phyloP scores from a whole-genome alignment of 2,888 invertebrate species.

The Dasysyrphus albostriatus region DNA sequence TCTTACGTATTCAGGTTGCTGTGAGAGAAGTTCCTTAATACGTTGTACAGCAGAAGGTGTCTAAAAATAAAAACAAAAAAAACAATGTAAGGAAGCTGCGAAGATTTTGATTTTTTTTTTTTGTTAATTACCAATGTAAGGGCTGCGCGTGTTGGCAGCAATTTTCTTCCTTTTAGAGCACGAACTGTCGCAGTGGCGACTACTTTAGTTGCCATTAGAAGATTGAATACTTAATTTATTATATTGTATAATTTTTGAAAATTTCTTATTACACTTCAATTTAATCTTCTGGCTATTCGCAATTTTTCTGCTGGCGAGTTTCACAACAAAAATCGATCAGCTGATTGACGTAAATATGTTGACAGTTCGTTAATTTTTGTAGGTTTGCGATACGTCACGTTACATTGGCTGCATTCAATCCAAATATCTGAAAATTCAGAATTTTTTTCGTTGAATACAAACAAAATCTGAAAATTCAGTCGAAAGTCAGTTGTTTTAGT shows the following conservation, averaged over 20 bases:
- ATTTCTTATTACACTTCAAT: slow-evolving; percentile 2
- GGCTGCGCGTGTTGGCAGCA: slow-evolving; percentile 93
- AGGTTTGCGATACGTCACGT: neutral
- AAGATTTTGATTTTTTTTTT: slow-evolving; percentile 51
- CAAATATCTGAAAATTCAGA: no score
- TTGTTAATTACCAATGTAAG: slow-evolving; percentile 86
- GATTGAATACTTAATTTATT: slow-evolving; percentile 15
- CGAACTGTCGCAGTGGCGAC: slow-evolving; percentile 95
- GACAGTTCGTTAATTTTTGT: slow-evolving; percentile 40
- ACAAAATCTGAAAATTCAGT: no score
- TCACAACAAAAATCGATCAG: slow-evolving; percentile 73
- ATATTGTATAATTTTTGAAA: slow-evolving; percentile 55
- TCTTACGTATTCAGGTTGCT: slow-evolving; percentile 87
- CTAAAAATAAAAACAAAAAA: slow-evolving; percentile 83
- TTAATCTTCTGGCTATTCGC: neutral
- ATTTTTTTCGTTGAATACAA: no score
- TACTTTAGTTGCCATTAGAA: slow-evolving; percentile 89
- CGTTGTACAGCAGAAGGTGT: slow-evolving; percentile 93
- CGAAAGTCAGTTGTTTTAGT: no score
- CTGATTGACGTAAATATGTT: slow-evolving; percentile 21
- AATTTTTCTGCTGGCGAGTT: slow-evolving; percentile 23
- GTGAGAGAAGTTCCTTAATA: slow-evolving; percentile 91
- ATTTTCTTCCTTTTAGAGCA: slow-evolving; percentile 91
- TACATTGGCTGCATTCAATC: no score
- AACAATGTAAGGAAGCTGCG: slow-evolving; percentile 56